These are phyloP conservation scores for Hydrophis major DNA, from an alignment of 2,797 vertebrate species.

Conservation along the genomic window DNA sequence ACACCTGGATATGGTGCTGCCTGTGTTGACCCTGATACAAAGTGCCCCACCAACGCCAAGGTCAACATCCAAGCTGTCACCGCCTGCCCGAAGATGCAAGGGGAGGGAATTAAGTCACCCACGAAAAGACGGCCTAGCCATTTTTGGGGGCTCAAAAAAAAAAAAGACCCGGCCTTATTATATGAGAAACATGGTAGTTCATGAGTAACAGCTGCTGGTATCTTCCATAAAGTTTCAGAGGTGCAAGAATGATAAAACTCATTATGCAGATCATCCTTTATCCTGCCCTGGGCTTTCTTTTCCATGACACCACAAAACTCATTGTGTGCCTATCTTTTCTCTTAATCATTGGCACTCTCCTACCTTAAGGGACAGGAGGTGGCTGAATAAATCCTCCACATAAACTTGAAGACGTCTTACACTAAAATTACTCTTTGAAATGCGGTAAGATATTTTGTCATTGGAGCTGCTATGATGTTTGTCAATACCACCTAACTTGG, in stretches of 20 bases:
- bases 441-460: not conserved
- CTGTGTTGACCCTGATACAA: no score
- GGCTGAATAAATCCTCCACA: not conserved
- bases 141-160: no score
- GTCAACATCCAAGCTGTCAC: no score
- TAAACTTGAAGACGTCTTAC: not conserved
- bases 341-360: not conserved
- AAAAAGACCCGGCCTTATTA: no score
- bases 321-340: not conserved
- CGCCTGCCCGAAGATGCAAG: no score
- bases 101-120: no score
- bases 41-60: no score
- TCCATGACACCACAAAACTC: not conserved
- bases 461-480: not conserved
- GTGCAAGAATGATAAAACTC: not conserved
- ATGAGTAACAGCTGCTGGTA: not conserved
- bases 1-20: no score
- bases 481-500: not conserved
- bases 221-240: not conserved
- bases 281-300: not conserved
- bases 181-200: not conserved
- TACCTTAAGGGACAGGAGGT: not conserved
- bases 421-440: not conserved
- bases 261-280: not conserved
- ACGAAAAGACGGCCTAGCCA: no score